Conservation (phyloP, 2,888 invertebrate genomes). For the Pristionchus mayeri region DNA sequence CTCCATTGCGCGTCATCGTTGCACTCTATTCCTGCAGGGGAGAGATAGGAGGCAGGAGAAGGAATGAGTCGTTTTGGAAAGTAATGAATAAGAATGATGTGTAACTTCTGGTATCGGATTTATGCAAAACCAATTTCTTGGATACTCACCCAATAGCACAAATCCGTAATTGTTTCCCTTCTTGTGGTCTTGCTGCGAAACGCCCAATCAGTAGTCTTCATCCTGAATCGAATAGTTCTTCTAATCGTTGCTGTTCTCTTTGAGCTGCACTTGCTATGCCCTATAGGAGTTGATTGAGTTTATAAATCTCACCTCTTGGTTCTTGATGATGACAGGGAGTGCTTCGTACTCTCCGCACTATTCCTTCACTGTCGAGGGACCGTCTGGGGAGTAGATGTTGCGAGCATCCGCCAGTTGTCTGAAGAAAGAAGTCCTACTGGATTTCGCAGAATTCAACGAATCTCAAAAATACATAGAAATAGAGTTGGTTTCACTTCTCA, state of each 20-base stretch:
- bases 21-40: neutral
- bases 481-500: too few relatives aligned
- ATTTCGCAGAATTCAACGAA: too few relatives aligned
- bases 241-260: neutral
- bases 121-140: too few relatives aligned
- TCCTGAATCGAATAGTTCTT: neutral
- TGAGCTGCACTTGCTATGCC: neutral
- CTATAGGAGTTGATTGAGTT: neutral
- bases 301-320: neutral
- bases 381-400: too few relatives aligned
- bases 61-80: too few relatives aligned
- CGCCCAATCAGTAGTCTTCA: neutral
- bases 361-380: too few relatives aligned
- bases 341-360: neutral
- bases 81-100: too few relatives aligned
- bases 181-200: neutral
- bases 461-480: too few relatives aligned
- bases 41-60: neutral
- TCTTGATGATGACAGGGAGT: neutral
- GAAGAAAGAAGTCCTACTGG: too few relatives aligned
- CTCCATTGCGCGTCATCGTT: neutral
- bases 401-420: too few relatives aligned
- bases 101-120: too few relatives aligned
- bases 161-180: neutral
- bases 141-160: neutral